Evolutionary conservation across 92 coral and sea anemone species (phyloP), one percentile per base, ranked within the genome.

Genomic region (Paramuricea clavata): DNA sequence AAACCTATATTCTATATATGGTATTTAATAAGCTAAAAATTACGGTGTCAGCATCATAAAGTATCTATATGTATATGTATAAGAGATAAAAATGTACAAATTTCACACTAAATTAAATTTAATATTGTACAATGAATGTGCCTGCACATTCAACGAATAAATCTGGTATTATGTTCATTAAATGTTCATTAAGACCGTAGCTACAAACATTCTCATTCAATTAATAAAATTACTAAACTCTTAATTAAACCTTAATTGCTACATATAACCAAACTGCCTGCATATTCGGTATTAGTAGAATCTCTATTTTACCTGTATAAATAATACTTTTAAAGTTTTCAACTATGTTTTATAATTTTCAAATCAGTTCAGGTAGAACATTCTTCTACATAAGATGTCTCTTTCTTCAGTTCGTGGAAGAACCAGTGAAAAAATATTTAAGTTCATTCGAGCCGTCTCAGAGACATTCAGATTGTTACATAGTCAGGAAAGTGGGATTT

Each of bases 401-500:
- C 9, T 60, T 23, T 60, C 68, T 31, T 39, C 44, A 4, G 10
- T 39, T 39, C 44, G 4, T 10, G 44, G 44, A 4, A 39, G 10
- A 39, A 39, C 4, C 5, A 39, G 10, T 10, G 44, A 39, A 4
- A 39, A 39, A 4, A 4, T 39, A 10, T 54, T 47, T 17, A 47
- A 47, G 54, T 47, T 47, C 1, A 47, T 2, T 12, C 54, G 62
- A 17, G 62, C 10, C 44, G 32, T 39, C 33, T 70, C 74, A 67
- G 47, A 70, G 44, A 34, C 13, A 22, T 74, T 47, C 33, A 50
- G n/a, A 54, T n/a, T 13, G 67, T 19, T 41, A 76, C 8, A 39
- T 27, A 54, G 15, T 23, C 64, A 8, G 81, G 57, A 22, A 74
- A 74, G 28, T 74, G 81, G 5, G 82, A 19, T 25, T 76, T 76